Conservation (phyloP, 2,797 vertebrate genomes). For the Phataginus tetradactyla region DNA sequence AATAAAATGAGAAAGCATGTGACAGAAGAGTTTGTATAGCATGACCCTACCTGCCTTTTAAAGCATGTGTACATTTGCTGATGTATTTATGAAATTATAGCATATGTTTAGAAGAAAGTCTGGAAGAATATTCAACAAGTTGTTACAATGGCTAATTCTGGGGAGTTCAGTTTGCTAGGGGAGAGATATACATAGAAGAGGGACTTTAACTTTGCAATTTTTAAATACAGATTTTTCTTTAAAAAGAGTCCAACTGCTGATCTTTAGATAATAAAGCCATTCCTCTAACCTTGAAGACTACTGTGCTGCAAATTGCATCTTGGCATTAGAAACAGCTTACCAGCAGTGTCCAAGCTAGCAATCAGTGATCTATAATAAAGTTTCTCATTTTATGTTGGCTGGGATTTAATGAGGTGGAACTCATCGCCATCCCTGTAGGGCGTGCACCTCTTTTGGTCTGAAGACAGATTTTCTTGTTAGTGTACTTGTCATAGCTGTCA, state of each 20-base stretch:
- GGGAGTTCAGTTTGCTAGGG: background rate
- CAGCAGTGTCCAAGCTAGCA: background rate
- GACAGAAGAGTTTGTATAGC: background rate
- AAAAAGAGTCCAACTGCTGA: background rate
- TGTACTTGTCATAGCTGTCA: background rate
- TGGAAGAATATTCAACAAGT: background rate
- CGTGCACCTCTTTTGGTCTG: background rate
- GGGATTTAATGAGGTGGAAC: conserved; percentile 21
- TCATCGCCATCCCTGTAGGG: background rate
- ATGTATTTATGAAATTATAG: background rate
- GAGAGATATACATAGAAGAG: background rate
- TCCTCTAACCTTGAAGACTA: background rate
- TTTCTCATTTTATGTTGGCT: conserved; percentile 43
- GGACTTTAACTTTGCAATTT: background rate
- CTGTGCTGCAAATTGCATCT: background rate
- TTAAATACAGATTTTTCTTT: background rate
- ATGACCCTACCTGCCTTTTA: background rate
- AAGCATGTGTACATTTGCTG: background rate
- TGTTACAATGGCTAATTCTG: background rate
- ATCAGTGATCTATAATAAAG: conserved; percentile 36
- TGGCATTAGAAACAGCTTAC: conserved; percentile 12
- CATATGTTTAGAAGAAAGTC: background rate
- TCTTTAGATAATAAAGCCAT: conserved; percentile 27
- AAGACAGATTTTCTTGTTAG: conserved; percentile 57
- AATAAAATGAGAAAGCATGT: background rate